Base-by-base conservation (phyloP, 1,140 invertebrate genomes). In the Colletes latitarsis region DNA sequence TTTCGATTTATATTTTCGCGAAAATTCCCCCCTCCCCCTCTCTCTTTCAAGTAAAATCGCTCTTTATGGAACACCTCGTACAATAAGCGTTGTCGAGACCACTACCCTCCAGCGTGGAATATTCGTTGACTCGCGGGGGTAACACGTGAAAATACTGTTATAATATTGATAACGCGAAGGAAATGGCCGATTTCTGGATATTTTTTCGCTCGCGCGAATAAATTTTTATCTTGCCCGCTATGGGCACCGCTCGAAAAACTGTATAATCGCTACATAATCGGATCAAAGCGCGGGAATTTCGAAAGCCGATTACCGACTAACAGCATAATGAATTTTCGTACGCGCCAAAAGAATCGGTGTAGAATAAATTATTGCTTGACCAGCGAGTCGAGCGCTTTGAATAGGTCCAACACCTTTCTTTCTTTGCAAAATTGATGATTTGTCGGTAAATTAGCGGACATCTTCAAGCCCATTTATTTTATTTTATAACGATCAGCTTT, bases 271-370 rank as follows among this genome's bases (percentile, higher is more conserved):
- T 19, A 64, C 41, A 64, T 79, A 79, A 79, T 79, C 77, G 77
- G 77, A 79, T 79, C 69, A 79, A 66, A 79, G 63, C 69, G 49
- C 41, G 21, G 43, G 70, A 43, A 79, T 79, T 79, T 17, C 39
- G 19, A 73, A 79, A 79, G 69, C 77, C 77, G 69, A 79, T 79
- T 79, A 79, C 77, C 69, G 69, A 66, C 77, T 79, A 79, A 79
- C 73, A 79, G 41, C 70, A 73, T 73, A 79, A 73, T 79, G 70
- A 79, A 73, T 73, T 79, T 79, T 79, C 77, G 73, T 73, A 70
- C 46, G 67, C 67, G 60, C 21, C 49, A 39, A 73, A 79, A 73
- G 70, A 79, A 73, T 64, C 19, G 39, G 69, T 79, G 69, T 79
- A 79, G 64, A 79, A 62, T 73, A 72, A 79, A 79, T 79, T 64